Base-by-base conservation (phyloP, 2,797 vertebrate species). In the Manis crassicaudata region DNA sequence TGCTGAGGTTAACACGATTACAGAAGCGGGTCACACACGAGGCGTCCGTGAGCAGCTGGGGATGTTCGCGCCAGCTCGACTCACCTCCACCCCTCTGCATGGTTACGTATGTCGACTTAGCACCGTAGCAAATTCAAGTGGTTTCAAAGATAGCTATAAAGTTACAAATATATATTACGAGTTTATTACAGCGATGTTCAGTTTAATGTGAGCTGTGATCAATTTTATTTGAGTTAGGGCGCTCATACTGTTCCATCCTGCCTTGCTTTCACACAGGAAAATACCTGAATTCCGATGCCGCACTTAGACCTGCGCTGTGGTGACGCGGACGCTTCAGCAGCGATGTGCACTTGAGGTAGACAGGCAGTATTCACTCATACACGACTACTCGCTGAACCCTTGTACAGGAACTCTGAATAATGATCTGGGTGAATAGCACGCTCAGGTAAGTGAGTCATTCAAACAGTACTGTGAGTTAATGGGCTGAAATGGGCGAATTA, bases 51-150 rank as follows among this genome's bases (percentile, higher is more conserved):
- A 86, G 72, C 89, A 43, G 92, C 84, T 62, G 63, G 32, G 94
- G 93, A 18, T 70, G 86, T 77, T 52, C 86, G 97, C 94, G 73
- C 95, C 92, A 81, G 93, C 94, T 96, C 84, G 32, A 54, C 70
- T 97, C 76, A 88, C 35, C 75, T 29, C 67, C 62, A 17, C 88
- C 97, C 91, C 70, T 68, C 95, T 94, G 97, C 70, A 90, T 52
- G 90, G 97, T 97, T 90, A 97, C 75, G 95, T 79, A 67, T 94
- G 92, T 32, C 96, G 72, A 97, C 98, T 97, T 98, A 99, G 99
- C 98, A 99, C 98, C 98, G 97, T 98, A 98, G 97, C 98, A 98
- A 97, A 97, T 98, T 98, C 98, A 98, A 98, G 98, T 98, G 98
- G 97, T 97, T 97, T 92, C 97, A 95, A 97, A 98, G 97, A 96